These are phyloP conservation scores for Ferdinandea cuprea DNA, from an alignment of 2,888 invertebrate species.

Conservation along the genomic window DNA sequence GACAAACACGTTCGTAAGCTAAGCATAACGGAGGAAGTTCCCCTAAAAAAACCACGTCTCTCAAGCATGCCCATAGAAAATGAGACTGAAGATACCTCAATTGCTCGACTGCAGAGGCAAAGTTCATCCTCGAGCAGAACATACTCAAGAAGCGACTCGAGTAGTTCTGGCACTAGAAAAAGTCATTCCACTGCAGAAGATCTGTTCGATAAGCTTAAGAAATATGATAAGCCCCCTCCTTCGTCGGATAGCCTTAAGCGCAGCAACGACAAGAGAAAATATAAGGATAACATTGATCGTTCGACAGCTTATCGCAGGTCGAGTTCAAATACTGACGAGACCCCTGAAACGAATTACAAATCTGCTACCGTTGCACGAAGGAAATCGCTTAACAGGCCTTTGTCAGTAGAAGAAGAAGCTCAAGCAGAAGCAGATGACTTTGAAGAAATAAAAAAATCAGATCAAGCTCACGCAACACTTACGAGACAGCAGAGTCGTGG, in stretches of 20 bases:
- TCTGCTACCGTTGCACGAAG: slow-evolving; percentile 40
- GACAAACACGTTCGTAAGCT: background rate
- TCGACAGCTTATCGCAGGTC: background rate
- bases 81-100: background rate
- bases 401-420: background rate
- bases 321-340: background rate
- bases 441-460: slow-evolving; percentile 2
- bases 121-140: slow-evolving; percentile 22
- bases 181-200: background rate
- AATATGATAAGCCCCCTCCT: slow-evolving; percentile 17
- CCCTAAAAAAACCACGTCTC: slow-evolving; percentile 36
- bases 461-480: background rate
- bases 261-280: background rate
- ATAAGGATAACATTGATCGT: slow-evolving; percentile 19
- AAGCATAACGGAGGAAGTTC: slow-evolving; percentile 15
- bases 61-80: slow-evolving; percentile 2
- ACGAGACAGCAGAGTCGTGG: slow-evolving; percentile 45
- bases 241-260: background rate
- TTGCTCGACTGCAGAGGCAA: background rate
- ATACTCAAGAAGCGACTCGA: slow-evolving; percentile 14
- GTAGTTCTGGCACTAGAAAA: background rate
- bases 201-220: slow-evolving; percentile 33
- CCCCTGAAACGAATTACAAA: background rate
- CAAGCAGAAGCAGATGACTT: slow-evolving; percentile 24
- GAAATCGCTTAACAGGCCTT: background rate